Evolutionary conservation across 2,797 vertebrate species (phyloP).

Genomic region (Mus spretus): DNA sequence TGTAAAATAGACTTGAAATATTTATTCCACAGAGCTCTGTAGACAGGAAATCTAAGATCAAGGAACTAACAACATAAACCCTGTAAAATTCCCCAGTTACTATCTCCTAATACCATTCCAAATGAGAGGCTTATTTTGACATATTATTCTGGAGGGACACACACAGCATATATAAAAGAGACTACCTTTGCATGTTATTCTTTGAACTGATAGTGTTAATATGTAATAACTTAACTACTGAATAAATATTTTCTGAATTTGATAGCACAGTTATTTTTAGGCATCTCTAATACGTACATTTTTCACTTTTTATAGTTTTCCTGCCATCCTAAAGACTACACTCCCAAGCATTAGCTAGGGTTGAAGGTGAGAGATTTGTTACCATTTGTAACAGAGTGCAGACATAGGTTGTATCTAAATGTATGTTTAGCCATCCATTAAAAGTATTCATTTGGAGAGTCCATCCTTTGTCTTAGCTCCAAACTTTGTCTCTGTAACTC

Average conservation of each 20-base stretch:
- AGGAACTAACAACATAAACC: neutral
- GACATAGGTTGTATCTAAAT: neutral
- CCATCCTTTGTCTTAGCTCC: too few species aligned
- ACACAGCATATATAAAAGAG: neutral
- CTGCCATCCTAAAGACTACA: neutral
- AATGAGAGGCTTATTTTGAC: neutral
- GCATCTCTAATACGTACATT: slow-evolving; percentile 2
- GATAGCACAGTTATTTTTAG: slow-evolving; percentile 5
- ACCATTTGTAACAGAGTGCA: slow-evolving; percentile 20
- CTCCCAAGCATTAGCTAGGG: neutral
- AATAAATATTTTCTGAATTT: slow-evolving; percentile 49
- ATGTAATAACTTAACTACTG: neutral
- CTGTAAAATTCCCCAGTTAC: neutral
- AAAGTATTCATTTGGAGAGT: neutral
- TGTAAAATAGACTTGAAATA: neutral
- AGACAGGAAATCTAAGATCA: neutral
- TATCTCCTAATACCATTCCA: neutral
- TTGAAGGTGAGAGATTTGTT: neutral
- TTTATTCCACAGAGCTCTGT: neutral
- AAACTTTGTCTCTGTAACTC: too few species aligned
- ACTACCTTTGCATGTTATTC: neutral
- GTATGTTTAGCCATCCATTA: neutral
- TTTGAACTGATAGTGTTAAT: neutral
- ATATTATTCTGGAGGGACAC: neutral
- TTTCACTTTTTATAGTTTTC: neutral